phyloP scores from a whole-genome alignment of 2,888 invertebrate species.

The Ornithoptera priamus region DNA sequence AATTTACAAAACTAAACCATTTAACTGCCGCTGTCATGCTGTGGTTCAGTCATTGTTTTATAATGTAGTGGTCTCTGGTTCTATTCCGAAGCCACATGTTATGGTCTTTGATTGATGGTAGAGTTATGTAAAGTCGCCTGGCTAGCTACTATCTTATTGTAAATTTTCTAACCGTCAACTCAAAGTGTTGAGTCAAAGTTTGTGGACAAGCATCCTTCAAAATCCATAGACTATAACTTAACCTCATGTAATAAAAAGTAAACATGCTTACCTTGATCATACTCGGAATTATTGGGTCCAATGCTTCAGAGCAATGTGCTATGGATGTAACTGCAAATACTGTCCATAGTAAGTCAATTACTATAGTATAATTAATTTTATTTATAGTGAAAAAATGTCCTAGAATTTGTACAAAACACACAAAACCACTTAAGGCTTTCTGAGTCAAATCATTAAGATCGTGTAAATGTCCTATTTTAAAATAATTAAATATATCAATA shows the following conservation, averaged over 20 bases:
- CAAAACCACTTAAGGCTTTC: constrained; percentile 60
- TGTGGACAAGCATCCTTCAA: no score
- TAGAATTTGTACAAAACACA: constrained; percentile 65
- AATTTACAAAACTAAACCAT: neutral
- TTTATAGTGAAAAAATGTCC: constrained; percentile 66
- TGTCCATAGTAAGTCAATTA: constrained; percentile 67
- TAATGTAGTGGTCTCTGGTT: no score
- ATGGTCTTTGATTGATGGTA: no score
- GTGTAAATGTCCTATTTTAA: constrained; percentile 42
- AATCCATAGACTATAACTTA: no score
- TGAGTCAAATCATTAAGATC: constrained; percentile 55
- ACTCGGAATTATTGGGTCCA: constrained; percentile 53
- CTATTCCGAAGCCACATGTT: no score
- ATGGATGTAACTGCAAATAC: constrained; percentile 58
- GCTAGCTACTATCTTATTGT: no score
- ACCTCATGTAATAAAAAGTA: no score
- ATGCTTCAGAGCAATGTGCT: constrained; percentile 45
- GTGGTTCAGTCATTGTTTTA: no score
- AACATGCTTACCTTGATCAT: constrained; percentile 60
- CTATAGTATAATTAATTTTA: constrained; percentile 56
- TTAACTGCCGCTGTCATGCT: no score
- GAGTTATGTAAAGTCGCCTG: no score
- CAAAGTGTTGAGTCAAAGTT: no score
- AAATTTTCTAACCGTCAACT: no score
- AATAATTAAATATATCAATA: constrained; percentile 47